These are phyloP conservation scores for Glaucopsyche alexis DNA, from an alignment of 2,888 invertebrate species.

Conservation along the genomic window DNA sequence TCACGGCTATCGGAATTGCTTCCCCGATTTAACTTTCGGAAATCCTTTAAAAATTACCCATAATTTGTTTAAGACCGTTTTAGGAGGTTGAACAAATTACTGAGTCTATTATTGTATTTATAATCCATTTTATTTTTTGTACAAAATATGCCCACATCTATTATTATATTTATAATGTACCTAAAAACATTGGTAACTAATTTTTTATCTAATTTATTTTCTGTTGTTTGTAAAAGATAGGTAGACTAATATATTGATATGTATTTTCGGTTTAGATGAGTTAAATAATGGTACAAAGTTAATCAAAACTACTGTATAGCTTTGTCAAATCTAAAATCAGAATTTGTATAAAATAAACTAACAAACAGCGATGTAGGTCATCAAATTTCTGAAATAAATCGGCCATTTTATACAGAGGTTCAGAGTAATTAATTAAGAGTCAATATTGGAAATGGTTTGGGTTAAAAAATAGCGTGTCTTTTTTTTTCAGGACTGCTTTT, in stretches of 20 bases:
- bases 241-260: too few relatives aligned
- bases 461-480: neutral
- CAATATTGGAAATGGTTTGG: slow-evolving; percentile 7
- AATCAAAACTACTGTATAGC: neutral
- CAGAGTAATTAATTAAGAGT: neutral
- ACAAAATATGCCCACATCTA: neutral
- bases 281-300: neutral
- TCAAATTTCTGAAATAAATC: neutral
- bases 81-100: neutral
- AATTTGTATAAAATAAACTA: too few relatives aligned
- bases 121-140: too few relatives aligned
- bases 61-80: neutral
- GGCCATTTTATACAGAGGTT: neutral
- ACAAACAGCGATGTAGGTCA: neutral
- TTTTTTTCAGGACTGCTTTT: neutral
- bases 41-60: neutral
- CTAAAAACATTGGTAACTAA: too few relatives aligned
- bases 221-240: too few relatives aligned
- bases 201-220: too few relatives aligned
- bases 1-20: neutral
- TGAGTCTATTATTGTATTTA: neutral
- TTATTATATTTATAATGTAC: neutral
- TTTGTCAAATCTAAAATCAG: neutral
- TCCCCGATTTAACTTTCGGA: neutral
- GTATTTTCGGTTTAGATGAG: too few relatives aligned